Base-by-base conservation (phyloP, 2,797 vertebrate genomes). In the Eremophila alpestris region DNA sequence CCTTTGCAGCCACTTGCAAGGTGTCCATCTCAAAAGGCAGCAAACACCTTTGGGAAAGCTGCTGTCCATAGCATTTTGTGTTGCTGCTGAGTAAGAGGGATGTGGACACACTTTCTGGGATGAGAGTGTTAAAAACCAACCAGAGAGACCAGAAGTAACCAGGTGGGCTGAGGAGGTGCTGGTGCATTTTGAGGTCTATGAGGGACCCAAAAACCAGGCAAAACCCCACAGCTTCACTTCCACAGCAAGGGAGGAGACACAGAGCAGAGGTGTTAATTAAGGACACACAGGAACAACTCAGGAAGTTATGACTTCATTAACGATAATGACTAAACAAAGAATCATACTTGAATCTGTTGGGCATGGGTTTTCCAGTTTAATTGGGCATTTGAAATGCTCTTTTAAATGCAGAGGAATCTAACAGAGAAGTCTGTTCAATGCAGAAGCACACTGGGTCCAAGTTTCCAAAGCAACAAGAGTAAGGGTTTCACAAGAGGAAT, bases 241-340 rank as follows among this genome's bases (percentile, higher is more conserved):
- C 88, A 67, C 45, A 79, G 38, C 5, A 26, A 95, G 81, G 62
- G 84, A 89, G 73, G 30, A 74, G 87, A 10, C 82, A 48, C 32
- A 71, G 73, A 95, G 60, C 1, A 6, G 91, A 83, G 49, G n/a
- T 11, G 8, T 76, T 90, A 93, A 88, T 93, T 82, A 82, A 83
- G 87, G 93, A 84, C 82, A 82, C 74, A 19, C 43, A 55, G 68
- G 75, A 94, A 54, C 41, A 0, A 55, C 78, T 95, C 89, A 91
- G 94, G 94, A 95, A 94, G 36, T 32, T 54, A 58, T 41, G 67
- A 75, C 78, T 93, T 93, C 54, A n/a, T 74, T 90, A 89, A 52
- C 2, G 19, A 65, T 71, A 68, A 90, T 49, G 71, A 92, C 78
- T 92, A 93, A 71, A 80, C n/a, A 45, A 67, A 90, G 54, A 96